Conservation (phyloP, 1,140 invertebrate species). For the Drosophila baimaii region DNA sequence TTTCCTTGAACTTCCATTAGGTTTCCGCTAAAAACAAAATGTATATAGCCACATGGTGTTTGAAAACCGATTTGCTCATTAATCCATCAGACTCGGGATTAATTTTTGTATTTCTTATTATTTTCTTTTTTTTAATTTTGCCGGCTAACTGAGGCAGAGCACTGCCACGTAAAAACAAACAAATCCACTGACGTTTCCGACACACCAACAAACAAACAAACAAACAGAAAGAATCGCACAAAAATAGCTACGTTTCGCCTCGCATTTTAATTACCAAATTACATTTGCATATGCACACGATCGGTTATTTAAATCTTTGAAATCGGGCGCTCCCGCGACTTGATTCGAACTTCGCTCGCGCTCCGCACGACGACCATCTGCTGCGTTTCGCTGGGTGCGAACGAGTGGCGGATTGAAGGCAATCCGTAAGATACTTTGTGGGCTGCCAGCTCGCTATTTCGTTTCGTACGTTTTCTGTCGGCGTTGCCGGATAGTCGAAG, state of each 20-base stretch:
- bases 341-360: constrained; percentile 29
- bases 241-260: constrained; percentile 13
- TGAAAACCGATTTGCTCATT: constrained; percentile 3
- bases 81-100: neutral
- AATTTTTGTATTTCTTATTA: constrained; percentile 14
- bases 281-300: constrained; percentile 27
- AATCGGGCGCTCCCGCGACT: constrained; percentile 16
- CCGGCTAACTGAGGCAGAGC: constrained; percentile 21
- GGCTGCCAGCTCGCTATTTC: neutral
- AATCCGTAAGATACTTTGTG: constrained; percentile 10
- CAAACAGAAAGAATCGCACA: constrained; percentile 11
- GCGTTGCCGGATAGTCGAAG: constrained; percentile 1
- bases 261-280: constrained; percentile 35
- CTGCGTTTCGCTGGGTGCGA: constrained; percentile 11
- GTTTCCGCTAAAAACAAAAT: neutral
- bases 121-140: constrained; percentile 3
- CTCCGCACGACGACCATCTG: constrained; percentile 29
- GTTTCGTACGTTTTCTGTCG: no score
- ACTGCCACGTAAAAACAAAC: constrained; percentile 17
- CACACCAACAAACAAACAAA: constrained; percentile 8
- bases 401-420: constrained; percentile 13
- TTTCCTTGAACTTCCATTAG: neutral
- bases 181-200: constrained; percentile 16
- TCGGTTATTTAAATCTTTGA: constrained; percentile 8
- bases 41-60: neutral